Evolutionary conservation across 2,888 invertebrate species (phyloP).

Genomic region (Apamea anceps): DNA sequence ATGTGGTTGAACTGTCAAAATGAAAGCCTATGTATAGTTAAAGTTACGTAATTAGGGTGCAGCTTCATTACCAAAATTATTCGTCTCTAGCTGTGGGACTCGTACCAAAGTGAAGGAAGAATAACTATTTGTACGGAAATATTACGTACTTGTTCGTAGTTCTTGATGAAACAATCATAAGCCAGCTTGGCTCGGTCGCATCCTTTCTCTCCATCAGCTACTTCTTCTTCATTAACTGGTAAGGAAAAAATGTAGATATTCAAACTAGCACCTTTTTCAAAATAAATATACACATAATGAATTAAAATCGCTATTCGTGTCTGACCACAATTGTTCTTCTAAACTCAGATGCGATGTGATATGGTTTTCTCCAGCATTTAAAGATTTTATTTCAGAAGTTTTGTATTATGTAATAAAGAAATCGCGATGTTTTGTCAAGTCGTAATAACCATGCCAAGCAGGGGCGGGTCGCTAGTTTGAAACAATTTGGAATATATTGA

Average conservation of each 20-base stretch:
- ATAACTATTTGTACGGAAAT: not conserved
- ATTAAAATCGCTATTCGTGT: not conserved
- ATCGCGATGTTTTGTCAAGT: not conserved
- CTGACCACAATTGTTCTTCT: not conserved
- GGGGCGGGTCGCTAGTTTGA: no score
- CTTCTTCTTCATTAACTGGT: conserved; percentile 70
- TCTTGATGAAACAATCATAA: conserved; percentile 77
- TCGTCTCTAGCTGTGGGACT: not conserved
- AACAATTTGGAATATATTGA: not conserved
- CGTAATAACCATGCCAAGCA: no score
- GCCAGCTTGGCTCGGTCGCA: conserved; percentile 78
- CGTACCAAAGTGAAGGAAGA: not conserved
- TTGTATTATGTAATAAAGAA: not conserved
- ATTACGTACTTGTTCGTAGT: conserved; percentile 68
- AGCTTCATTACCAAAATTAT: not conserved
- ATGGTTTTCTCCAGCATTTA: not conserved
- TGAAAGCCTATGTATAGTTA: not conserved
- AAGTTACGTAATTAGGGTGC: not conserved
- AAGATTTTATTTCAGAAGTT: not conserved
- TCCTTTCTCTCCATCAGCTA: conserved; percentile 77
- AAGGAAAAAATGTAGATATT: not conserved
- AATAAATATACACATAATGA: not conserved
- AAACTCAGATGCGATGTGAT: not conserved
- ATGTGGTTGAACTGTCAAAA: not conserved
- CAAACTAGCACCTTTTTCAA: not conserved